phyloP scores from a whole-genome alignment of 37 sponge, comb jelly and placozoan species.

The Halisarca cf. caerulea region DNA sequence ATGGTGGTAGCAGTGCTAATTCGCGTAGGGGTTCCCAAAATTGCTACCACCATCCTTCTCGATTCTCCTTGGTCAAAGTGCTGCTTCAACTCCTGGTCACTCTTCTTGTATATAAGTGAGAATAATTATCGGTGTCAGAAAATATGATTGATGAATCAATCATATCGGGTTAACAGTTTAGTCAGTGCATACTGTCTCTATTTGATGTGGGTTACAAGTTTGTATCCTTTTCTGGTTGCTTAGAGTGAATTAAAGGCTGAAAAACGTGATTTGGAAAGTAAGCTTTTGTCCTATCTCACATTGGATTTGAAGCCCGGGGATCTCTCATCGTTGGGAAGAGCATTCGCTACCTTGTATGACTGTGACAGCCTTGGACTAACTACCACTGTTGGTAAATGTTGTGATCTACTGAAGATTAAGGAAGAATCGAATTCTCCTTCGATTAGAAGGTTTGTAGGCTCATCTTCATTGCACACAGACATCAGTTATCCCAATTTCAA shows the following conservation, averaged over 20 bases:
- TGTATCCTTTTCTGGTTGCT: background rate
- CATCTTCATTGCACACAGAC: background rate
- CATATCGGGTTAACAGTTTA: no score
- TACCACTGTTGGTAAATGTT: slow-evolving; percentile 69
- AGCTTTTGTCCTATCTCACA: slow-evolving; percentile 55
- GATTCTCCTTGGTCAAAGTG: no score
- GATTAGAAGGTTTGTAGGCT: slow-evolving; percentile 38
- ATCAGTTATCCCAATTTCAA: no score
- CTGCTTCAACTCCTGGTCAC: no score
- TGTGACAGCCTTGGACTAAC: slow-evolving; percentile 59
- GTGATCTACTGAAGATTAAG: slow-evolving; percentile 63
- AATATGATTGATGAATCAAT: no score
- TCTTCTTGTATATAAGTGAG: no score
- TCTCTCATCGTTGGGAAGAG: slow-evolving; percentile 50
- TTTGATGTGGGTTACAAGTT: background rate
- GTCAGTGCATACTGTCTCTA: no score
- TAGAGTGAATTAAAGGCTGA: slow-evolving; percentile 54
- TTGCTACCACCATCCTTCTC: no score
- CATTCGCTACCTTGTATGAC: slow-evolving; percentile 69
- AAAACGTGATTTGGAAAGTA: slow-evolving; percentile 47
- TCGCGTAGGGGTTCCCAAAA: no score
- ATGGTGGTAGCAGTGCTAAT: no score
- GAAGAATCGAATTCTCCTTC: slow-evolving; percentile 30
- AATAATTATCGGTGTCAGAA: no score
- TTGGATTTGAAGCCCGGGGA: slow-evolving; percentile 67